Evolutionary conservation across 2,113 vertebrate genomes (phyloP).

Genomic region (human (Homo sapiens)): DNA sequence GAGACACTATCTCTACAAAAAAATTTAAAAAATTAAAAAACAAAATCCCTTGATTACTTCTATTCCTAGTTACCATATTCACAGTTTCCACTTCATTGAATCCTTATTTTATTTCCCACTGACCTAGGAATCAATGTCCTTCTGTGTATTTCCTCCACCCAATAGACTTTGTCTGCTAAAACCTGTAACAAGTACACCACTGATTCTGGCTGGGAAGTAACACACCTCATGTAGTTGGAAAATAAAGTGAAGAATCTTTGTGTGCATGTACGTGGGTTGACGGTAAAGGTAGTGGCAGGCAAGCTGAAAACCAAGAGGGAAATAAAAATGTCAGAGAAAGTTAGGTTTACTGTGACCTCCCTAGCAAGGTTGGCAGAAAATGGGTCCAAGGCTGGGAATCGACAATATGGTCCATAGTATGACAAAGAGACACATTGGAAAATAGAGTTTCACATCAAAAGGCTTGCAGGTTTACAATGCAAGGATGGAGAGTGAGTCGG

Average conservation of each 20-base stretch:
- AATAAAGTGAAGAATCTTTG: not conserved
- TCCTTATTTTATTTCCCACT: not conserved
- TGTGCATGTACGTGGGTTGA: not conserved
- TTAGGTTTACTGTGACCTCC: not conserved
- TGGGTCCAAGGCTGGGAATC: not conserved
- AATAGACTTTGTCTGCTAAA: not conserved
- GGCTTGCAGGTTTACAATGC: not conserved
- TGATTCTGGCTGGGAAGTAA: not conserved
- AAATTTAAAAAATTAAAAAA: not conserved
- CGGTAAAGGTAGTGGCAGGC: not conserved
- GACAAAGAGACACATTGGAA: not conserved
- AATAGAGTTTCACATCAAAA: not conserved
- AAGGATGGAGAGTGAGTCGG: not conserved
- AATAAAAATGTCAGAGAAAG: not conserved
- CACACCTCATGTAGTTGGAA: not conserved
- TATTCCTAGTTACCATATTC: not conserved
- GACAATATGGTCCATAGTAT: not conserved
- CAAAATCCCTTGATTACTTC: not conserved
- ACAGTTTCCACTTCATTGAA: not conserved
- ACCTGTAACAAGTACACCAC: not conserved
- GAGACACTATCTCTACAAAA: no score
- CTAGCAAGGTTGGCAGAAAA: not conserved
- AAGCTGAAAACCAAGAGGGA: not conserved
- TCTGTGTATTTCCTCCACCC: not conserved
- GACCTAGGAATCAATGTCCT: not conserved